A percentile compares a stretch with the other conserved stretches of the same genome.
Conservation (phyloP, 2,888 invertebrate genomes). For the Conchocele bisecta region DNA sequence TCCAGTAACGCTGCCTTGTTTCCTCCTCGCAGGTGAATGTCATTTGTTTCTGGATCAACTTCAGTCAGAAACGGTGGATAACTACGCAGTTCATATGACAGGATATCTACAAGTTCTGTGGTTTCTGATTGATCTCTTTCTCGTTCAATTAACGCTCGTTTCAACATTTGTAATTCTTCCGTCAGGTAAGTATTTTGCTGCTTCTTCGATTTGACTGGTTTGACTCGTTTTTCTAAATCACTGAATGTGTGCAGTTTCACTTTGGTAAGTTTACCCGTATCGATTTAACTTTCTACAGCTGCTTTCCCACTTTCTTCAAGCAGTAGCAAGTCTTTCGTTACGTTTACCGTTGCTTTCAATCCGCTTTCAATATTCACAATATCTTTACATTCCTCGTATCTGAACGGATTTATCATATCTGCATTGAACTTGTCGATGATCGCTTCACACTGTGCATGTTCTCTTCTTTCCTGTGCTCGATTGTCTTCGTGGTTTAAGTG, state of each 20-base stretch:
- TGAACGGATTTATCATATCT: neutral
- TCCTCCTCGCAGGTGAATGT: neutral
- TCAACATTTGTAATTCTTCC: neutral
- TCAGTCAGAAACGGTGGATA: conserved; percentile 2
- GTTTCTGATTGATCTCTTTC: neutral
- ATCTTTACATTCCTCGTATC: neutral
- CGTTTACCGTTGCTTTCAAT: neutral
- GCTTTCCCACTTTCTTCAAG: neutral
- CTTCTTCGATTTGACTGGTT: neutral
- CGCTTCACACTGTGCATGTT: neutral
- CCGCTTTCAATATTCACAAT: neutral
- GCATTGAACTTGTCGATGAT: neutral
- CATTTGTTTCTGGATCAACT: neutral
- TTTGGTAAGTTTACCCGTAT: neutral
- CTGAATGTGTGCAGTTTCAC: neutral
- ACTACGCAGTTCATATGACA: neutral
- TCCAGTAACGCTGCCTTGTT: neutral
- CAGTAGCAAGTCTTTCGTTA: neutral
- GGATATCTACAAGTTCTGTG: neutral
- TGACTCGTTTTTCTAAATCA: neutral
- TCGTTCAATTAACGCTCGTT: neutral
- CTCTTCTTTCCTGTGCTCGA: neutral
- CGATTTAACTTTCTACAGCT: neutral
- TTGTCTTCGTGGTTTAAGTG: neutral
- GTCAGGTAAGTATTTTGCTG: neutral